These are phyloP conservation scores for Macroramphosus scolopax DNA, from an alignment of 2,797 vertebrate species.

Conservation along the genomic window DNA sequence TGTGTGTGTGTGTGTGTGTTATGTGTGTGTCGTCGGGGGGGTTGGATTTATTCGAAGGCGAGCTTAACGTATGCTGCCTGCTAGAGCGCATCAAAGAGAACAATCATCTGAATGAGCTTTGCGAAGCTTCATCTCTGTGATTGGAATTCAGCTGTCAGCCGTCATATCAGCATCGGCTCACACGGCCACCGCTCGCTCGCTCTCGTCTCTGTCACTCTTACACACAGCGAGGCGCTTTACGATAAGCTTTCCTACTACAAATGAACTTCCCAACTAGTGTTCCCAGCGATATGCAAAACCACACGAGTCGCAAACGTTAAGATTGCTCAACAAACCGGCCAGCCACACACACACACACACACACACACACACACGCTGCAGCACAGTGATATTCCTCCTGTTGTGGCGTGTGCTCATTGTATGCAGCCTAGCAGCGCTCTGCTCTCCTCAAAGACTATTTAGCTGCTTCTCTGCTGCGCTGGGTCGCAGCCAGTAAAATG, in stretches of 20 bases:
- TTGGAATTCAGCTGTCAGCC: constrained; percentile 52
- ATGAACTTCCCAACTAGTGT: background rate
- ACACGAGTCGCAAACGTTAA: constrained; percentile 42
- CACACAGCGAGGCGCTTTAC: constrained; percentile 1
- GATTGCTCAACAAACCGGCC: constrained; percentile 50
- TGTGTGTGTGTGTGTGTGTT: constrained; percentile 7
- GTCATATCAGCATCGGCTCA: constrained; percentile 29
- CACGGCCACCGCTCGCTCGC: constrained; percentile 13
- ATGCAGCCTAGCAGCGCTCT: constrained; percentile 39
- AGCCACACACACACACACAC: too few species aligned
- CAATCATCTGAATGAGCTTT: constrained; percentile 53
- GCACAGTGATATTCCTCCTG: constrained; percentile 37
- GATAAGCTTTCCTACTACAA: constrained; percentile 13
- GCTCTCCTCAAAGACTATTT: constrained; percentile 59
- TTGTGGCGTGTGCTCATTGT: constrained; percentile 44
- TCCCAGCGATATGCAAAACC: constrained; percentile 18
- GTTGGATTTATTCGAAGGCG: constrained; percentile 22
- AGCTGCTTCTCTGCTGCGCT: constrained; percentile 53
- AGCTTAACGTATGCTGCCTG: constrained; percentile 38
- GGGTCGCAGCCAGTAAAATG: constrained; percentile 70
- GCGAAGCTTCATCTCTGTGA: constrained; percentile 44
- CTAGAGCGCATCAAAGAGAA: constrained; percentile 45
- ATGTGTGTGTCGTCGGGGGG: too few species aligned
- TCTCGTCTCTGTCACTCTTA: constrained; percentile 1
- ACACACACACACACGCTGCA: constrained; percentile 29